Evolutionary conservation across 2,888 invertebrate genomes (phyloP).

Genomic region (Pemphredon lugubris): DNA sequence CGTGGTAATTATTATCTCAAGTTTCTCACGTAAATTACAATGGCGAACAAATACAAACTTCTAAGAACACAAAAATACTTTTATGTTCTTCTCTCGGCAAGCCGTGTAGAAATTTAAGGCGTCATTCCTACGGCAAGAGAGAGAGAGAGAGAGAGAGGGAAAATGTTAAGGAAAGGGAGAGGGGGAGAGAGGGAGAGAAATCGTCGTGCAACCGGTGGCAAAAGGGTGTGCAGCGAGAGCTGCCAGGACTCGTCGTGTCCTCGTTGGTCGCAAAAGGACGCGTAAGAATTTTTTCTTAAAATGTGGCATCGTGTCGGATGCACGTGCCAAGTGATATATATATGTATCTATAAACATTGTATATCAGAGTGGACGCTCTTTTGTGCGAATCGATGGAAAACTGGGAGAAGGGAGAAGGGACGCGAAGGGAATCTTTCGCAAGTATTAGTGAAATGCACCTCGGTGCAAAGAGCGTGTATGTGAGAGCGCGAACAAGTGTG

Average conservation of each 20-base stretch:
- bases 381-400: conserved; percentile 54
- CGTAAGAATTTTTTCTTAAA: conserved; percentile 36
- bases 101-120: no score
- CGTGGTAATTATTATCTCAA: no score
- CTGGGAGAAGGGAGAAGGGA: conserved; percentile 24
- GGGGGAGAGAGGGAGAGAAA: neutral
- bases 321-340: conserved; percentile 69
- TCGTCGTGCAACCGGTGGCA: neutral
- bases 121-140: no score
- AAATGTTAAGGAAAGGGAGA: no score
- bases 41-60: no score
- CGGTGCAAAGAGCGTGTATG: conserved; percentile 8
- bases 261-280: conserved; percentile 64
- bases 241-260: conserved; percentile 63
- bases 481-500: neutral
- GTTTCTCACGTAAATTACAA: no score
- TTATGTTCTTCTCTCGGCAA: no score
- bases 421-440: conserved; percentile 33
- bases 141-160: no score
- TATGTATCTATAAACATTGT: conserved; percentile 56
- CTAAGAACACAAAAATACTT: no score
- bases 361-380: conserved; percentile 66
- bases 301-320: conserved; percentile 66
- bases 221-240: neutral
- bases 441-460: conserved; percentile 32